Base-by-base conservation (phyloP, 1,140 invertebrate genomes). In the Zaprionus capensis region DNA sequence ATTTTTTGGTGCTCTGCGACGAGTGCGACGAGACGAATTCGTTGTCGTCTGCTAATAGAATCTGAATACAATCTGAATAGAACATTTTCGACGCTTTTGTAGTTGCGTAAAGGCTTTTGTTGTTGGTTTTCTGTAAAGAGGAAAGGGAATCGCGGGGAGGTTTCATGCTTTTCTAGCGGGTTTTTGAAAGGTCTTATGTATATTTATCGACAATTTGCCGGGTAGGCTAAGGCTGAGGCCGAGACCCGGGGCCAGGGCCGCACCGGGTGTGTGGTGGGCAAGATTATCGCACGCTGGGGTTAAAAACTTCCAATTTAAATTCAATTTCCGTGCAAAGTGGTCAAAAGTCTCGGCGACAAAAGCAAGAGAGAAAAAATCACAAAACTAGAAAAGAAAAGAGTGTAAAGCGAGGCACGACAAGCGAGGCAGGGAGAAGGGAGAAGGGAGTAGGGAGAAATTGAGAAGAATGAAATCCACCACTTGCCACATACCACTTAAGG, bases 301-400 rank as follows among this genome's bases (percentile, higher is more conserved):
- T 90, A 90, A 90, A 90, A 90, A 85, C 82, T 75, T 91, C 76
- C 85, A 90, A 90, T 90, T 90, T 90, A 90, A 90, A 90, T 90
- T 90, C 85, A 85, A 90, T 90, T 90, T 90, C 85, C 85, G 86
- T 90, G 81, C 81, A 90, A 90, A 90, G 41, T 90, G 85, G 85
- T 90, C 85, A 90, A 90, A 90, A 85, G 86, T 82, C 85, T 82
- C 76, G 57, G 65, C 71, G 69, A 83, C 80, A 79, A 76, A 78
- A 71, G 76, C 67, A 71, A 77, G 36, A 71, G 56, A 63, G 66
- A 58, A 71, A 67, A 61, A 67, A 28, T 26, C 14, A 24, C 49
- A 65, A 65, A 38, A 61, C 53, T 67, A 62, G 53, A 46, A 59
- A 41, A 38, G 9, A 36, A 5, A 59, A 41, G 24, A 46, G 26